Percentiles rank a stretch among this genome's conserved stretches.
phyloP scores from a whole-genome alignment of 2,888 invertebrate genomes.

The Leuctra nigra region DNA sequence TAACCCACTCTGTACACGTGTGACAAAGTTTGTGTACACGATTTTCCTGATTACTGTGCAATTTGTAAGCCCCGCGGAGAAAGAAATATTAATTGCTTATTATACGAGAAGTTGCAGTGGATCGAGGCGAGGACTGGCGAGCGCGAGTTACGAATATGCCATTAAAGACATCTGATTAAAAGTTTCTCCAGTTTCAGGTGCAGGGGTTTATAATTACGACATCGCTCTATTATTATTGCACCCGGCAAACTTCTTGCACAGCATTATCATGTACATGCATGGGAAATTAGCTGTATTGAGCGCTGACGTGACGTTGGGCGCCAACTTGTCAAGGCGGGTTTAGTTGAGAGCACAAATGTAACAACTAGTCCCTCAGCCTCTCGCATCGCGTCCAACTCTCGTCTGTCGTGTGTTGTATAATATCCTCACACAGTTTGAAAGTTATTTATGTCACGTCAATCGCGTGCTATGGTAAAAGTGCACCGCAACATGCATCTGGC shows the following conservation, averaged over 20 bases:
- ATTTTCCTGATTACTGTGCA: not conserved
- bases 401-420: too few species aligned
- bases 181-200: constrained; percentile 9
- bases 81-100: constrained; percentile 9
- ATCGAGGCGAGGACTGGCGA: not conserved
- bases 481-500: too few species aligned
- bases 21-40: not conserved
- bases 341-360: too few species aligned
- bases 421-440: too few species aligned
- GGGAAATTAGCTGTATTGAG: not conserved
- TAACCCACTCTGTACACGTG: too few species aligned
- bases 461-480: too few species aligned
- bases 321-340: too few species aligned
- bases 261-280: not conserved
- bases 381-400: too few species aligned
- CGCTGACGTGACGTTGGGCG: too few species aligned
- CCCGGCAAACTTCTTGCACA: not conserved
- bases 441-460: too few species aligned
- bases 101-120: not conserved
- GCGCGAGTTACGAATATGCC: not conserved
- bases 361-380: too few species aligned
- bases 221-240: not conserved
- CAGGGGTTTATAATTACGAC: not conserved
- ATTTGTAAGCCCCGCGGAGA: not conserved
- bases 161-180: not conserved